These are phyloP conservation scores for Phaenicophaeus curvirostris DNA, from an alignment of 2,797 vertebrate species.

Conservation along the genomic window DNA sequence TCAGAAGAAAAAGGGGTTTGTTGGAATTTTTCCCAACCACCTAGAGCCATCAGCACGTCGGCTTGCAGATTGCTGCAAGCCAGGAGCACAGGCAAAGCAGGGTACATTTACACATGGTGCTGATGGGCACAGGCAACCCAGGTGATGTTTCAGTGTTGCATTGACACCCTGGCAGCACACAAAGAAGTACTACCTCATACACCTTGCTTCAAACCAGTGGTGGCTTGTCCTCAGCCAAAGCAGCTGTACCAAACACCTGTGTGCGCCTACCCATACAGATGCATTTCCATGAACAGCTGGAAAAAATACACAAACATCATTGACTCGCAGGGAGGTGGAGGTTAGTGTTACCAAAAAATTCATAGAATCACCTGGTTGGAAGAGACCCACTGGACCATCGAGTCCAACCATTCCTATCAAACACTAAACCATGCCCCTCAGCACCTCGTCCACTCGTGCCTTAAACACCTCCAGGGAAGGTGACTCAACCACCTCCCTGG, in stretches of 20 bases:
- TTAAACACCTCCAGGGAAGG: too few relatives aligned
- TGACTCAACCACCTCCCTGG: too few relatives aligned
- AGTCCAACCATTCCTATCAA: too few relatives aligned
- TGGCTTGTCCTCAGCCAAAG: neutral
- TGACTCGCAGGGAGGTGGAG: neutral
- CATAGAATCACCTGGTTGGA: too few relatives aligned
- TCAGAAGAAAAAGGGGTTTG: neutral
- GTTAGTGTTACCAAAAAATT: neutral
- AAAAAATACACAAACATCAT: neutral
- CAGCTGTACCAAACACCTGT: neutral
- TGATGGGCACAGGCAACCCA: neutral
- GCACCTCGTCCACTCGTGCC: too few relatives aligned
- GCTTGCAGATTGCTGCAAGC: neutral
- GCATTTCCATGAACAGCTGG: neutral
- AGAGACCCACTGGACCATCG: too few relatives aligned
- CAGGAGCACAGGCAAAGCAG: neutral
- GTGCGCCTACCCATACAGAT: neutral
- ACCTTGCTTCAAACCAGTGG: neutral
- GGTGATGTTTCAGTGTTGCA: neutral
- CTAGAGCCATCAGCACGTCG: neutral
- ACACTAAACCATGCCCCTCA: too few relatives aligned
- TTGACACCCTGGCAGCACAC: neutral
- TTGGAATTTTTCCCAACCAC: neutral
- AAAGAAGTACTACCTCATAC: neutral
- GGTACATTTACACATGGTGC: neutral